These are phyloP conservation scores for Neoscelio sp. DNA, from an alignment of 2,888 invertebrate species.

Conservation along the genomic window DNA sequence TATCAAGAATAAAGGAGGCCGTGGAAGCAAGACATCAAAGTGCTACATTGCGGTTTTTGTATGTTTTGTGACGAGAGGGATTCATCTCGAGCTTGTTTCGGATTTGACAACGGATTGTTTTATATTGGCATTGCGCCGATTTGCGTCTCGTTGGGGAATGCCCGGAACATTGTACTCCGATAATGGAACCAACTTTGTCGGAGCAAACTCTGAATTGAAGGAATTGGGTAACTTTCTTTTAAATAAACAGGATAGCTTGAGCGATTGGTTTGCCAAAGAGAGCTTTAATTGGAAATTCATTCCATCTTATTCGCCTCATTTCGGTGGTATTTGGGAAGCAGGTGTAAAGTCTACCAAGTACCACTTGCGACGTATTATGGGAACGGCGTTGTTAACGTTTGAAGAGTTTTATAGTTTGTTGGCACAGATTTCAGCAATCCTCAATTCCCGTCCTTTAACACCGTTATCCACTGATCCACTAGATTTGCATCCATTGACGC, in stretches of 20 bases:
- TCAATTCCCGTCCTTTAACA: constrained; percentile 34
- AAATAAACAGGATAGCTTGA: no score
- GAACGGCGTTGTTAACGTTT: constrained; percentile 16
- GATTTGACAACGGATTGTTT: constrained; percentile 30
- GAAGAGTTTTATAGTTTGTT: constrained; percentile 38
- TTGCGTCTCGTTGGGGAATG: constrained; percentile 29
- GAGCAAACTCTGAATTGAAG: constrained; percentile 14
- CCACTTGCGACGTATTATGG: constrained; percentile 30
- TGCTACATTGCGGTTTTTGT: constrained; percentile 35
- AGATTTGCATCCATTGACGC: constrained; percentile 70
- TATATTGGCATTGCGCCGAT: constrained; percentile 24
- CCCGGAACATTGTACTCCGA: constrained; percentile 32
- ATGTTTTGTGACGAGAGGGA: constrained; percentile 25
- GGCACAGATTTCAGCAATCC: constrained; percentile 23
- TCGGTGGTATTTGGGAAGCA: constrained; percentile 39
- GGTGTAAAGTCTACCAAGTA: constrained; percentile 37
- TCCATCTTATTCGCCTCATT: constrained; percentile 29
- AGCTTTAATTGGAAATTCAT: constrained; percentile 18
- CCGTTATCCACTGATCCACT: constrained; percentile 66
- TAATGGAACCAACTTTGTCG: constrained; percentile 44
- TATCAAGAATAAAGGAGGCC: constrained; percentile 18
- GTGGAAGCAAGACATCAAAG: constrained; percentile 30
- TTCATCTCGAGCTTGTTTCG: constrained; percentile 40
- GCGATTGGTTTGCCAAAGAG: background rate
- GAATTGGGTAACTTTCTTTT: constrained; percentile 28